Evolutionary conservation across 2,888 invertebrate species (phyloP).

Genomic region (Slavum lentiscoides): DNA sequence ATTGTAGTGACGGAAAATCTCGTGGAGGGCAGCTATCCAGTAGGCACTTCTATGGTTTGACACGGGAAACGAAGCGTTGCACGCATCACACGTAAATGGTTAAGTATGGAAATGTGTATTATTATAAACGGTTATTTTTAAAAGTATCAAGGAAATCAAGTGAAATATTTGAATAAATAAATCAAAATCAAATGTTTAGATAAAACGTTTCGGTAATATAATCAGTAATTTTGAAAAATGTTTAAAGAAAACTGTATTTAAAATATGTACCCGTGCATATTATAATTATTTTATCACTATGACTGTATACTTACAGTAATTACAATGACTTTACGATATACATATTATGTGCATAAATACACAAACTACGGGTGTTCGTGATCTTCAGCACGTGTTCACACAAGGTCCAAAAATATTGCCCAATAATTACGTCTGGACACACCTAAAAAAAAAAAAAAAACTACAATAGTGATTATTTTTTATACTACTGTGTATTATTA

Average conservation of each 20-base stretch:
- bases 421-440: slow-evolving; percentile 6
- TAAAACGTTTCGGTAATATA: background rate
- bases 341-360: background rate
- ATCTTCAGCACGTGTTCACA: background rate
- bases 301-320: too few relatives aligned
- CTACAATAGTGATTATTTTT: slow-evolving; percentile 9
- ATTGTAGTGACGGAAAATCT: too few relatives aligned
- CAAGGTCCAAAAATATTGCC: slow-evolving; percentile 24
- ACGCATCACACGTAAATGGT: background rate
- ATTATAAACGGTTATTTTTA: background rate
- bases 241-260: background rate
- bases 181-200: too few relatives aligned
- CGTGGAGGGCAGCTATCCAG: too few relatives aligned
- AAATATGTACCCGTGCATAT: too few relatives aligned
- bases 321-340: background rate
- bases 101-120: background rate
- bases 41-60: too few relatives aligned
- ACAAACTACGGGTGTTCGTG: background rate
- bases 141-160: background rate
- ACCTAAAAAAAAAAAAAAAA: slow-evolving; percentile 9
- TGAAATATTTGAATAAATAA: too few relatives aligned
- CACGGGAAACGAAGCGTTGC: too few relatives aligned
- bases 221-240: background rate
- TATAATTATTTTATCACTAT: too few relatives aligned
- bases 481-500: background rate